Conservation (phyloP, 2,888 invertebrate genomes). For the Clivina fossor region DNA sequence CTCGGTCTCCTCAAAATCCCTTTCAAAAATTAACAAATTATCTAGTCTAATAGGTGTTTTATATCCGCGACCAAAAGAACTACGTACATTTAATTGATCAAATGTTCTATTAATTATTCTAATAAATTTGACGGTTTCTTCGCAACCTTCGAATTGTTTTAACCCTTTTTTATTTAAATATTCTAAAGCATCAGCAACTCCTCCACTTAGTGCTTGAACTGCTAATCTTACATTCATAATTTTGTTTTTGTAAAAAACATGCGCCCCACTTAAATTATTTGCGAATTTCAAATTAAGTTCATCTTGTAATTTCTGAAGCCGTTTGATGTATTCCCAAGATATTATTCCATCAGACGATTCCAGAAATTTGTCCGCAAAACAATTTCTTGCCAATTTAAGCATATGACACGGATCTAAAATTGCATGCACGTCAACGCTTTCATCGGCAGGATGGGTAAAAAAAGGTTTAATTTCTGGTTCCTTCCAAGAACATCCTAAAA, state of each 20-base stretch:
- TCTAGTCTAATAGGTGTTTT: constrained; percentile 38
- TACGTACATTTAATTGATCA: constrained; percentile 41
- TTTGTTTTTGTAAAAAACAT: constrained; percentile 15
- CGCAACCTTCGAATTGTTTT: constrained; percentile 32
- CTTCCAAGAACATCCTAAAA: constrained; percentile 5
- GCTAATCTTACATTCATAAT: constrained; percentile 37
- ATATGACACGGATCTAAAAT: constrained; percentile 7
- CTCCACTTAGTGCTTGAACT: constrained; percentile 41
- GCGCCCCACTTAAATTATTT: constrained; percentile 5
- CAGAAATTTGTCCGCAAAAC: constrained; percentile 7
- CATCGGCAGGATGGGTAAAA: background rate
- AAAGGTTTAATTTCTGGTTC: background rate
- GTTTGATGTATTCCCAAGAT: constrained; percentile 1
- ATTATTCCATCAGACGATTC: background rate
- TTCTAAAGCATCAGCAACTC: constrained; percentile 41
- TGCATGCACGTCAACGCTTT: background rate
- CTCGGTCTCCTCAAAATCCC: constrained; percentile 16
- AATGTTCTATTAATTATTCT: constrained; percentile 38
- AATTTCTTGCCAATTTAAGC: constrained; percentile 2
- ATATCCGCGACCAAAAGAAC: constrained; percentile 39
- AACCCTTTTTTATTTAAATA: constrained; percentile 23
- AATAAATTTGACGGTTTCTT: constrained; percentile 40
- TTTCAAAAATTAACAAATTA: constrained; percentile 35
- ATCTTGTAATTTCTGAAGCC: constrained; percentile 5
- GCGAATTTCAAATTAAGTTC: background rate